Percentiles rank a stretch among this genome's conserved stretches.
Conservation (phyloP, 2,797 vertebrate species). For the Sebastes taczanowskii region DNA sequence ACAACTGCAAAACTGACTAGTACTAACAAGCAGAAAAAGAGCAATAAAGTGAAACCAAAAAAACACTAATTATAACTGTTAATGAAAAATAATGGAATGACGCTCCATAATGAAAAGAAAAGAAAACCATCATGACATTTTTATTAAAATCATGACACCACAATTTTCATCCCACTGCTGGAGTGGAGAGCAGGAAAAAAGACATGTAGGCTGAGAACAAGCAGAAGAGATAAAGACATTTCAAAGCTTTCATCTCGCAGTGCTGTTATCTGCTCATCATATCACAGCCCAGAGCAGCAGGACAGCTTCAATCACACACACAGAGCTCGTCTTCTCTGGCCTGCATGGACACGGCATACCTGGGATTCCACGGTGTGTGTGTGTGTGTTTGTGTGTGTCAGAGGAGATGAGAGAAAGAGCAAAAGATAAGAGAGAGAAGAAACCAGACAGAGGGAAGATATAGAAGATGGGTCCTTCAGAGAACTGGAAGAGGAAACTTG, state of each 20-base stretch:
- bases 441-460: neutral
- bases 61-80: neutral
- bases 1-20: neutral
- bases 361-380: conserved; percentile 57
- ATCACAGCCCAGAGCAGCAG: conserved; percentile 66
- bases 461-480: neutral
- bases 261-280: conserved; percentile 66
- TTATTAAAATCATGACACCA: conserved; percentile 30
- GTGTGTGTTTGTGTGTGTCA: neutral
- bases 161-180: conserved; percentile 5
- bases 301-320: conserved; percentile 58
- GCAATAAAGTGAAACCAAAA: neutral
- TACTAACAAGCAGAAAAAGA: neutral
- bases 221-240: conserved; percentile 58
- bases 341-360: conserved; percentile 61
- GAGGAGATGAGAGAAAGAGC: neutral
- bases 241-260: conserved; percentile 66
- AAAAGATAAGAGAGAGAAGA: neutral
- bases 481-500: neutral
- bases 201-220: conserved; percentile 36
- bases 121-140: neutral
- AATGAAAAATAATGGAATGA: neutral
- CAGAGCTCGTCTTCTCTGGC: conserved; percentile 54
- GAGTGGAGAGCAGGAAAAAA: conserved; percentile 43
- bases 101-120: neutral